phyloP scores from a whole-genome alignment of 2,797 vertebrate species.

The Rhynchotus rufescens region DNA sequence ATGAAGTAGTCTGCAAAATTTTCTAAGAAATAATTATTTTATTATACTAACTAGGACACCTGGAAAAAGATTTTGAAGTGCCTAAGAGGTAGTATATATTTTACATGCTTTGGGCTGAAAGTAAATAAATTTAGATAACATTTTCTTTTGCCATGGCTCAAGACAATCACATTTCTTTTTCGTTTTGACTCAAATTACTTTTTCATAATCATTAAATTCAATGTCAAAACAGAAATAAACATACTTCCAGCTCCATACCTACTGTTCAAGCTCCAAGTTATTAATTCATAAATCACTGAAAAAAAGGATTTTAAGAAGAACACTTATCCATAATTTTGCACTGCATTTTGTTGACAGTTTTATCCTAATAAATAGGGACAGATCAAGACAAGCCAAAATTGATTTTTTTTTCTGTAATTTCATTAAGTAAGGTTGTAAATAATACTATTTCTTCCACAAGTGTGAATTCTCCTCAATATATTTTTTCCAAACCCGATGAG shows the following conservation, averaged over 20 bases:
- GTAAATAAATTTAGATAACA: background rate
- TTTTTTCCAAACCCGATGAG: background rate
- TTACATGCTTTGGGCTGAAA: background rate
- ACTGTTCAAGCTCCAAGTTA: slow-evolving; percentile 1
- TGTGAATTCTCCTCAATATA: rapidly evolving
- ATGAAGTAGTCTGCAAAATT: background rate
- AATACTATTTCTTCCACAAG: background rate
- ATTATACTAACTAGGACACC: background rate
- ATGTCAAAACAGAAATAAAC: slow-evolving; percentile 21
- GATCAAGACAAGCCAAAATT: background rate
- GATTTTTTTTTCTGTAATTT: background rate
- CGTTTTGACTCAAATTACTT: slow-evolving; percentile 29
- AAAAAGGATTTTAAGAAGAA: background rate
- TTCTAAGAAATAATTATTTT: background rate
- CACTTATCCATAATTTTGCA: background rate
- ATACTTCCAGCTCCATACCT: background rate
- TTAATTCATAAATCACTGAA: slow-evolving; percentile 62
- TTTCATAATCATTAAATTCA: slow-evolving; percentile 48
- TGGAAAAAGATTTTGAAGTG: background rate
- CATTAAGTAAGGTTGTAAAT: background rate
- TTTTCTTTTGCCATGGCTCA: slow-evolving; percentile 13
- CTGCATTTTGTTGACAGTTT: background rate
- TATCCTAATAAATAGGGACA: background rate
- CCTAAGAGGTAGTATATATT: background rate
- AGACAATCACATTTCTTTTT: slow-evolving; percentile 23